Evolutionary conservation across 2,113 vertebrate genomes (phyloP), one percentile per base, ranked within the genome.

Genomic region (Penelope pileata): DNA sequence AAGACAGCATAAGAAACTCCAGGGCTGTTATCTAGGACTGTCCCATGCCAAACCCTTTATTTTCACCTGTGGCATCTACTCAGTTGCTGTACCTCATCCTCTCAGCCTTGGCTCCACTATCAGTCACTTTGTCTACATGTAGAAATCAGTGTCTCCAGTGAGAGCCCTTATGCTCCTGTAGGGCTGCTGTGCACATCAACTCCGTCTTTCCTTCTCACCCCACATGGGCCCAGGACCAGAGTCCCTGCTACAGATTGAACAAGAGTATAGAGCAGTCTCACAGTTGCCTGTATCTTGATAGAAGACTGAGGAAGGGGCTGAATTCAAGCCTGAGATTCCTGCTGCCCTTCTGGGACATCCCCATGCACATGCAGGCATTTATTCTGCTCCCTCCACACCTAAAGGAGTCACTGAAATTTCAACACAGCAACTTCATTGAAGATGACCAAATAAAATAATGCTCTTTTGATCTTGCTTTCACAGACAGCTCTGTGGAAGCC

Each of bases 21-120:
- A 79, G 34, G 15, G 24, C 5, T 6, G 1, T 50, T 5, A 15
- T 90, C 38, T 29, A 63, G 15, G 38, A 7, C 7, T 42, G 2
- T 24, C 3, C 8, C 2, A 1, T 38, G 12, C 7, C 51, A 78
- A 72, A 82, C 32, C 50, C 22, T 51, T 68, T 80, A 14, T 30
- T 73, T 63, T 76, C 64, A 45, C 36, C 58, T 69, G 12, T 51
- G 36, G 11, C 3, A 1, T 32, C 16, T 56, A 40, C 9, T 56
- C 47, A 30, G 14, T 5, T 48, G 56, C 70, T 17, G 4, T 27
- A 48, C 9, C 2, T 0, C 2, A 2, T 60, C 26, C 6, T 74
- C 7, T 78, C n/a, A 62, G 23, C 21, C 24, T 66, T 70, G 36
- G 16, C 16, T 75, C 32, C 17, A 29, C 14, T n/a, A 48, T 30